Evolutionary conservation across 2,888 invertebrate species (phyloP).

Genomic region (Dryobotodes eremita): DNA sequence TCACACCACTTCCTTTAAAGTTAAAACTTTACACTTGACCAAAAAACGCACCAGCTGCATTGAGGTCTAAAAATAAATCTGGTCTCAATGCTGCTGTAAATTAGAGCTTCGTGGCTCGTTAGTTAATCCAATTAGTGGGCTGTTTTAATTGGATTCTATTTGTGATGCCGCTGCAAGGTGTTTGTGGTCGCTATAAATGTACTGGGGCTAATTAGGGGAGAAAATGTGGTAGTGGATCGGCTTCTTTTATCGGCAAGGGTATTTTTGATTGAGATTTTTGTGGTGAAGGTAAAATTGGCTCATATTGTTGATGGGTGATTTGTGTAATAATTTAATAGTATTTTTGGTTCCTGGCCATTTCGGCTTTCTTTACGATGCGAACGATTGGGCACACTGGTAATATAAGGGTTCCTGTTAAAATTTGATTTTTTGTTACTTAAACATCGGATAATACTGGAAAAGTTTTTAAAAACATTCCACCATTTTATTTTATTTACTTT

Average conservation of each 20-base stretch:
- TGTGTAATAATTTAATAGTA: not conserved
- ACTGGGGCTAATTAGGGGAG: slow-evolving; percentile 46
- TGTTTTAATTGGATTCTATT: slow-evolving; percentile 74
- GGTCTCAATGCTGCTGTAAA: slow-evolving; percentile 58
- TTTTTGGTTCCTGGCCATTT: not conserved
- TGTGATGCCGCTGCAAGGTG: slow-evolving; percentile 57
- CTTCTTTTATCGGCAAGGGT: slow-evolving; percentile 6
- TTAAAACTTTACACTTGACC: slow-evolving; percentile 22
- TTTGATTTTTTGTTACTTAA: no score
- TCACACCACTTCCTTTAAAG: slow-evolving; percentile 7
- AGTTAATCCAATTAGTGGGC: slow-evolving; percentile 77
- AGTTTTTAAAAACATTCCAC: not conserved
- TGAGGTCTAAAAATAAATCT: slow-evolving; percentile 64
- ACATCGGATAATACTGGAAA: not conserved
- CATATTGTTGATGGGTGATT: not conserved
- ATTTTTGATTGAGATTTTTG: not conserved
- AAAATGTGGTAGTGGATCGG: slow-evolving; percentile 27
- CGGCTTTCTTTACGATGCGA: not conserved
- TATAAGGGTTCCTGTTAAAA: no score
- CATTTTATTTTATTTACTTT: not conserved
- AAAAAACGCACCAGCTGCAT: slow-evolving; percentile 36
- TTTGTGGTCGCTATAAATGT: slow-evolving; percentile 51
- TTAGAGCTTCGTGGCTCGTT: slow-evolving; percentile 70
- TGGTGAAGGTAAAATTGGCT: not conserved
- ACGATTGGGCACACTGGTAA: not conserved